Percentiles rank a stretch among this genome's conserved stretches.
phyloP scores from a whole-genome alignment of 2,113 vertebrate genomes.

The Melanocharis versteri region DNA sequence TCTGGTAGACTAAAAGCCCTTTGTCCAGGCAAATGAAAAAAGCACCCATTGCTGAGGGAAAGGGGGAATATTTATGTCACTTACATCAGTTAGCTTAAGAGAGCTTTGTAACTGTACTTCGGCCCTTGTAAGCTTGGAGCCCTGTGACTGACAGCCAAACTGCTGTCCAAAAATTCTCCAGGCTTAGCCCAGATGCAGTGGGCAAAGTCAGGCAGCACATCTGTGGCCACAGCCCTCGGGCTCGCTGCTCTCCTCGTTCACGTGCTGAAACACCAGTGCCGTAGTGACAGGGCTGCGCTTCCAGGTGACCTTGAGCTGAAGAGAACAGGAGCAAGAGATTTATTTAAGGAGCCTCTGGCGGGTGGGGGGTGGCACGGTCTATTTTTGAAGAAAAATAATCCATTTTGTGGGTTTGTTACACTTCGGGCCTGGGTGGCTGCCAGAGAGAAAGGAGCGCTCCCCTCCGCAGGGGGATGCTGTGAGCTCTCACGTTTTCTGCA shows the following conservation, averaged over 20 bases:
- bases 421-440: neutral
- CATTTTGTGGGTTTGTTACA: neutral
- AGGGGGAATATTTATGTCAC: neutral
- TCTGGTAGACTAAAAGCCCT: neutral
- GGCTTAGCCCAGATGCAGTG: neutral
- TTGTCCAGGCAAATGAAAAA: neutral
- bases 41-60: neutral
- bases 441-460: neutral
- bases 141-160: neutral
- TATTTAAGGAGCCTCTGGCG: slow-evolving; percentile 2
- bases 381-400: slow-evolving; percentile 35
- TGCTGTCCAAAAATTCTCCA: neutral
- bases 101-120: neutral
- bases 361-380: neutral
- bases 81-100: neutral
- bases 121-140: neutral
- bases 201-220: neutral
- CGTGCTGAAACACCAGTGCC: rapidly evolving
- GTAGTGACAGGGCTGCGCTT: neutral
- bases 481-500: neutral
- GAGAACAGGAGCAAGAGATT: neutral
- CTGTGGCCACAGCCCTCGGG: neutral
- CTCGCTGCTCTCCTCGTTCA: neutral
- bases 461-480: neutral
- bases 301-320: slow-evolving; percentile 11